phyloP scores from a whole-genome alignment of 2,113 vertebrate species.

The Gymnarchus niloticus region DNA sequence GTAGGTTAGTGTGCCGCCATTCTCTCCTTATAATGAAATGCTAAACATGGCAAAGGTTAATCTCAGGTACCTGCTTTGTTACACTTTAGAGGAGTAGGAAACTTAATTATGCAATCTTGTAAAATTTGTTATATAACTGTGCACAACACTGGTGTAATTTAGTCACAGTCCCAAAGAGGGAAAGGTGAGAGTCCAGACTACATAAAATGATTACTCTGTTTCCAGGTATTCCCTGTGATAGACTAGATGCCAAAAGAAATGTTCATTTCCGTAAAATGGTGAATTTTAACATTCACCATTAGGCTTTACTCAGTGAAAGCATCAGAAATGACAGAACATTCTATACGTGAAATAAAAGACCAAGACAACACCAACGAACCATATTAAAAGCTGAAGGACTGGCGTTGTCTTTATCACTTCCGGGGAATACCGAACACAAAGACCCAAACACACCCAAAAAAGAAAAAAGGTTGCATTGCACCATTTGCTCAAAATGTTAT shows the following conservation, averaged over 20 bases:
- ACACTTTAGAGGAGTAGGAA: neutral
- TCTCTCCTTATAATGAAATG: neutral
- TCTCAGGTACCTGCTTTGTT: neutral
- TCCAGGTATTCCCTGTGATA: neutral
- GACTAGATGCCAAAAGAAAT: neutral
- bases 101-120: neutral
- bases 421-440: too few relatives aligned
- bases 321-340: neutral
- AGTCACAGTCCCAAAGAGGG: neutral
- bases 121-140: neutral
- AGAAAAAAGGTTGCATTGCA: neutral
- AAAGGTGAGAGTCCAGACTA: neutral
- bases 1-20: conserved; percentile 30
- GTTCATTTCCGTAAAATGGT: neutral
- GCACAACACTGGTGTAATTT: neutral
- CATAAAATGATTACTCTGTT: neutral
- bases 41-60: neutral
- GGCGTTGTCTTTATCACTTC: too few relatives aligned
- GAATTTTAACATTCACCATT: neutral
- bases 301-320: neutral
- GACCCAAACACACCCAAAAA: too few relatives aligned
- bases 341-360: neutral
- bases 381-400: too few relatives aligned
- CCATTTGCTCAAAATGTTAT: neutral
- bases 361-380: neutral